Evolutionary conservation across 2,888 invertebrate genomes (phyloP), one percentile per base, ranked within the genome.

Genomic region (Diaperis boleti): DNA sequence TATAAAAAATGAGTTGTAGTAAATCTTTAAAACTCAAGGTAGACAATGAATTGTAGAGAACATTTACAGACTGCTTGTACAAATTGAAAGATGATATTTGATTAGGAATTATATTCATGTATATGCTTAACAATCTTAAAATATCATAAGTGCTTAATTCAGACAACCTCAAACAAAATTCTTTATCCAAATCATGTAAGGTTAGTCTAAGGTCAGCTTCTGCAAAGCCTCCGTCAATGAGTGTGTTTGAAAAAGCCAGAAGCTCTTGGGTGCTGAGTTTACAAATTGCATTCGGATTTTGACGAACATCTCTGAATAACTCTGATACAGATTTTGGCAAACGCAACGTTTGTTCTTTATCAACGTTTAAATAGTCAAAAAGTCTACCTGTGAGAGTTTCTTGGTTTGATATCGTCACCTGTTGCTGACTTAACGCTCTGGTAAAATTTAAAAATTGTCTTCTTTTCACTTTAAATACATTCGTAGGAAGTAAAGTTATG

Each of bases 1-100:
- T 67, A 70, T 79, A 82, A 71, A 81, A 82, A 54, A 82, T 75
- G 10, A 79, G 70, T 60, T 81, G 77, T 20, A 82, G 61, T 22
- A 80, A 66, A 37, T 82, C 76, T 29, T 73, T 71, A 68, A 73
- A 76, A n/a, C 65, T 67, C 17, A 79, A 66, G 47, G 57, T 62
- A 17, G 72, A 57, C 42, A 74, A 62, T 45, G 70, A 62, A 22
- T 60, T 56, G 44, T 67, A 66, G 39, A 81, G 67, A 52, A 71
- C 59, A 35, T 77, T 60, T 8, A 80, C 65, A 5, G 76, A 75
- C n/a, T 59, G 35, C 15, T 72, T 62, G 66, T 78, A 82, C 69
- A 77, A 81, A 20, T 72, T 70, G 45, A 71, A 72, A 17, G 74
- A 63, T 2, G 70, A 73, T 33, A 81, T 75, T 54, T 70, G 72